Conservation (phyloP, 2,888 invertebrate species). For the Stenurella melanura region DNA sequence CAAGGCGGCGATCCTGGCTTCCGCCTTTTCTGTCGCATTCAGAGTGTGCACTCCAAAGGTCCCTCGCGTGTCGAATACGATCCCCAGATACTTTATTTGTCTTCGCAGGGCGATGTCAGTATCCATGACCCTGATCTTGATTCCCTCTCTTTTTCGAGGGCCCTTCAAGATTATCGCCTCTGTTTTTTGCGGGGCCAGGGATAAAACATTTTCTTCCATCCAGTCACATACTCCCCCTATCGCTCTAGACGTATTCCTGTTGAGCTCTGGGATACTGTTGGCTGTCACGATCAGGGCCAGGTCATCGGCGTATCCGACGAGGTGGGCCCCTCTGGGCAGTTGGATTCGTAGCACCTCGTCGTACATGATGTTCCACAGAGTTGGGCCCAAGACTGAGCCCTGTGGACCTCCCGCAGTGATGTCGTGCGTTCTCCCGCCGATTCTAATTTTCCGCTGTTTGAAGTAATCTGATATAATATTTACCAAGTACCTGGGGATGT, state of each 20-base stretch:
- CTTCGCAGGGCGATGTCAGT: not conserved
- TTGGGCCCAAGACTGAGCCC: slow-evolving; percentile 28
- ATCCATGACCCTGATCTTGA: slow-evolving; percentile 15
- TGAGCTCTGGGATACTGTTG: too few relatives aligned
- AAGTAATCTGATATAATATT: slow-evolving; percentile 9
- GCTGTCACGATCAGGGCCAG: slow-evolving; percentile 21
- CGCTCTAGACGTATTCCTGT: not conserved
- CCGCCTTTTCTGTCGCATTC: slow-evolving; percentile 47
- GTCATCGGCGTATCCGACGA: slow-evolving; percentile 41
- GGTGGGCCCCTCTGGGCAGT: not conserved
- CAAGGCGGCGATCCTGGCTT: slow-evolving; percentile 42
- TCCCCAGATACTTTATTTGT: slow-evolving; percentile 55
- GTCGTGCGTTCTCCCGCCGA: not conserved
- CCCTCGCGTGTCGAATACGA: slow-evolving; percentile 48
- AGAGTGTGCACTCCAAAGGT: slow-evolving; percentile 52
- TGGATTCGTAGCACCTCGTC: slow-evolving; percentile 20
- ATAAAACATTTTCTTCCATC: not conserved
- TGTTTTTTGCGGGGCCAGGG: slow-evolving; percentile 4
- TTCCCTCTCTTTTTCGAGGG: not conserved
- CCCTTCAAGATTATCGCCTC: slow-evolving; percentile 16
- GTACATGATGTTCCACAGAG: slow-evolving; percentile 33
- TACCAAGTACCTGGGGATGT: slow-evolving; percentile 1
- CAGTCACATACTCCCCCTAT: not conserved
- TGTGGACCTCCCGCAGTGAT: slow-evolving; percentile 27
- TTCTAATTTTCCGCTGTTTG: not conserved